Conservation (phyloP, 2,888 invertebrate genomes). For the Tenthredo amoena region DNA sequence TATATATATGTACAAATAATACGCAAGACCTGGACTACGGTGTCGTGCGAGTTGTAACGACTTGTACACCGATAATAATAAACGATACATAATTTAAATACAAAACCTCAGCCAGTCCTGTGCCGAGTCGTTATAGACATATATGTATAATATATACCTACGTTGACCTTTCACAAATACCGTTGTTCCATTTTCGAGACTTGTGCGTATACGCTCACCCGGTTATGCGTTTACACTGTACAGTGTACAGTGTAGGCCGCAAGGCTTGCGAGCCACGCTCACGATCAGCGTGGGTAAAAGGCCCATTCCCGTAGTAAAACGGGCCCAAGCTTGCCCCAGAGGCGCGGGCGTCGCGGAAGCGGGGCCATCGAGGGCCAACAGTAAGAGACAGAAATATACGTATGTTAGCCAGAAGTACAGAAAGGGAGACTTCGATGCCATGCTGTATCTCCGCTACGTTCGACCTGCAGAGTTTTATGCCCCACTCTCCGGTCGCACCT, state of each 20-base stretch:
- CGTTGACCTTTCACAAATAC: constrained; percentile 56
- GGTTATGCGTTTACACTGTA: neutral
- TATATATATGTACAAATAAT: constrained; percentile 13
- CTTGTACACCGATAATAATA: constrained; percentile 22
- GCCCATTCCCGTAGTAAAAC: constrained; percentile 39
- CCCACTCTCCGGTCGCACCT: neutral
- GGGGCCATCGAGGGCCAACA: constrained; percentile 45
- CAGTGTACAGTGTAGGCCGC: neutral
- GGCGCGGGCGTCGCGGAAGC: constrained; percentile 47
- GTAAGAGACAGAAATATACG: constrained; percentile 16
- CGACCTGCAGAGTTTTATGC: constrained; percentile 25
- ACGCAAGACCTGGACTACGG: neutral
- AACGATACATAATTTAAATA: constrained; percentile 50
- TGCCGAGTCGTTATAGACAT: neutral
- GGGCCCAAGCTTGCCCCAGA: constrained; percentile 27
- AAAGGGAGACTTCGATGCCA: constrained; percentile 45
- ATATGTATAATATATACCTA: constrained; percentile 35
- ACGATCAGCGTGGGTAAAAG: constrained; percentile 32
- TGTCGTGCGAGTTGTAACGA: constrained; percentile 13
- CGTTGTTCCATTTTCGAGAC: constrained; percentile 54
- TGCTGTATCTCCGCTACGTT: neutral
- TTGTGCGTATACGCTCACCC: constrained; percentile 23
- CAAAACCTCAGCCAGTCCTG: constrained; percentile 14
- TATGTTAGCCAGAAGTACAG: neutral
- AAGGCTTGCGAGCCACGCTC: neutral